These are phyloP conservation scores for Andrena dorsata DNA, from an alignment of 2,888 invertebrate genomes.

Conservation along the genomic window DNA sequence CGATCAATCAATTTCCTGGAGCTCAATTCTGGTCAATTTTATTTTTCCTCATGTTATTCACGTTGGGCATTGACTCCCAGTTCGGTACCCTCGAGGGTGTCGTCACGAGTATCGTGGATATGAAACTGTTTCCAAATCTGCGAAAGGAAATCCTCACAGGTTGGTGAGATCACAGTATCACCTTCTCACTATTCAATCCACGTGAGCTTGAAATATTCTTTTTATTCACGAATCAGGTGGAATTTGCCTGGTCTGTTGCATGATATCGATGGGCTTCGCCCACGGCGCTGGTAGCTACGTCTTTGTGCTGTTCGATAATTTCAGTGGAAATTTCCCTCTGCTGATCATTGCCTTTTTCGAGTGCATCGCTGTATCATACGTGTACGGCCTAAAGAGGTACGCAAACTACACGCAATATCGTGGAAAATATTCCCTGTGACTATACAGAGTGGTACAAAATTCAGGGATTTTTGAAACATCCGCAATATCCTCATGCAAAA, in stretches of 20 bases:
- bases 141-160: slow-evolving; percentile 96
- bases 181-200: background rate
- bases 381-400: slow-evolving; percentile 96
- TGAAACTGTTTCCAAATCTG: slow-evolving; percentile 96
- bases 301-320: slow-evolving; percentile 96
- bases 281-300: slow-evolving; percentile 97
- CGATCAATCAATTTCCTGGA: slow-evolving; percentile 98
- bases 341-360: slow-evolving; percentile 97
- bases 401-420: slow-evolving; percentile 41
- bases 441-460: too few relatives aligned
- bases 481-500: too few relatives aligned
- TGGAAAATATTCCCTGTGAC: background rate
- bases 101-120: slow-evolving; percentile 97
- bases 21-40: slow-evolving; percentile 98
- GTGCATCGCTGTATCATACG: slow-evolving; percentile 96
- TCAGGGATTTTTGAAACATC: too few relatives aligned
- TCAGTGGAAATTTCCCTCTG: slow-evolving; percentile 96
- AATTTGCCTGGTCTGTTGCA: slow-evolving; percentile 92
- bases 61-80: slow-evolving; percentile 98
- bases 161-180: slow-evolving; percentile 69
- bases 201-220: slow-evolving; percentile 28
- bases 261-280: slow-evolving; percentile 95
- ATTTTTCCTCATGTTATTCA: slow-evolving; percentile 98
- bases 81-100: slow-evolving; percentile 98
- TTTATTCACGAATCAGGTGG: slow-evolving; percentile 82